Conservation (phyloP, 2,113 vertebrate species). For the Pseudopodoces humilis region DNA sequence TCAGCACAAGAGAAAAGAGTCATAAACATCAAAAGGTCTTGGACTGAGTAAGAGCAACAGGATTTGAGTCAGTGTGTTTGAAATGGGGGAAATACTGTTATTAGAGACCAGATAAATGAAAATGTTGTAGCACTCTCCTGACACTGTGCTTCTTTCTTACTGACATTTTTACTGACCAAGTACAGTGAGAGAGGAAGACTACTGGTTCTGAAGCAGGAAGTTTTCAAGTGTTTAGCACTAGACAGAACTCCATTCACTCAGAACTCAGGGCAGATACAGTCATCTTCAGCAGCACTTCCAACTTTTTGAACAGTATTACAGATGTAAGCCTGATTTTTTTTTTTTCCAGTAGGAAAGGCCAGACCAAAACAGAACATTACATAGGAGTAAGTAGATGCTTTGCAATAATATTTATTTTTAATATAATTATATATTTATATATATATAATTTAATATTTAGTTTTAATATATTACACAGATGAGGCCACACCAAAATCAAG, state of each 20-base stretch:
- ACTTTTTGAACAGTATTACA: neutral
- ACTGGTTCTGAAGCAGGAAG: neutral
- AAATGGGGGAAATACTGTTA: neutral
- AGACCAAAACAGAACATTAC: neutral
- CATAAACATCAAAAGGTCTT: conserved; percentile 19
- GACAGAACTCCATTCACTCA: neutral
- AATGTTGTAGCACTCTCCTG: neutral
- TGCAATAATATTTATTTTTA: neutral
- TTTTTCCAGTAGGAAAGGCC: neutral
- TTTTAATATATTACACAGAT: neutral
- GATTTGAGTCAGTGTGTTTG: neutral
- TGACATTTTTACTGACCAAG: neutral
- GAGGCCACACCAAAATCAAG: neutral
- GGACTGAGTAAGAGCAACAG: neutral
- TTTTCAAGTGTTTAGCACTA: neutral
- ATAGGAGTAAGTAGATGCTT: neutral
- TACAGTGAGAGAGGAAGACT: neutral
- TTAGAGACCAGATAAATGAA: neutral
- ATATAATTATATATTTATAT: neutral
- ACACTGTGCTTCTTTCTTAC: neutral
- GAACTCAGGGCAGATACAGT: neutral
- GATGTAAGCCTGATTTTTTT: neutral
- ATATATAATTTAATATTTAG: neutral
- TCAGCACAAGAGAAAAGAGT: conserved; percentile 2
- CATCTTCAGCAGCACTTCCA: neutral